Conservation (phyloP, 1,140 invertebrate species). For the Nephila pilipes region DNA sequence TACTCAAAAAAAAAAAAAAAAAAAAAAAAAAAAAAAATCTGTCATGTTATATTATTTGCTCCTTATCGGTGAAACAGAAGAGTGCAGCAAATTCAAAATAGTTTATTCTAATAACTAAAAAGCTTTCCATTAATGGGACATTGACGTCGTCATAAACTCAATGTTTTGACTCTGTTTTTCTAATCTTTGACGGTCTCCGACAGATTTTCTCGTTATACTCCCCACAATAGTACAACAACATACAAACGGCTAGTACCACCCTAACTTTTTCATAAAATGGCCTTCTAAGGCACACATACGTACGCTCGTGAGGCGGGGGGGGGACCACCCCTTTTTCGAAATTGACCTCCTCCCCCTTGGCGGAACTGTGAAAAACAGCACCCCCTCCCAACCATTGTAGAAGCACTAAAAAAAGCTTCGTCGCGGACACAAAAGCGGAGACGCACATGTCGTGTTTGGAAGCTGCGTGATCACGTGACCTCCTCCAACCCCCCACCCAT, state of each 20-base stretch:
- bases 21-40: too few relatives aligned
- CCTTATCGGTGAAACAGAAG: too few relatives aligned
- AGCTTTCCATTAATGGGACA: not conserved
- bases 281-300: constrained; percentile 60
- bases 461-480: constrained; percentile 4
- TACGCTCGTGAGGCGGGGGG: not conserved
- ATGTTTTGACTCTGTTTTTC: constrained; percentile 76
- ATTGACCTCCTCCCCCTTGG: constrained; percentile 5
- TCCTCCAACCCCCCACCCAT: constrained; percentile 1
- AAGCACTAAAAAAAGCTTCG: constrained; percentile 8
- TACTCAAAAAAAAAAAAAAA: too few relatives aligned
- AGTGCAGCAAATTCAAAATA: too few relatives aligned
- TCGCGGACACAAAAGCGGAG: constrained; percentile 27
- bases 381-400: constrained; percentile 14
- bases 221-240: constrained; percentile 53
- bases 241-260: not conserved
- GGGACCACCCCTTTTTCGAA: constrained; percentile 21
- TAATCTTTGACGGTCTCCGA: constrained; percentile 61
- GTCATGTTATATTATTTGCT: too few relatives aligned
- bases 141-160: constrained; percentile 64
- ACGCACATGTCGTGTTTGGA: constrained; percentile 72
- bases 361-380: constrained; percentile 58
- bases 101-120: too few relatives aligned
- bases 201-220: not conserved
- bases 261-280: constrained; percentile 76